Conservation (phyloP, 2,113 vertebrate genomes). For the Acrocephalus arundinaceus region DNA sequence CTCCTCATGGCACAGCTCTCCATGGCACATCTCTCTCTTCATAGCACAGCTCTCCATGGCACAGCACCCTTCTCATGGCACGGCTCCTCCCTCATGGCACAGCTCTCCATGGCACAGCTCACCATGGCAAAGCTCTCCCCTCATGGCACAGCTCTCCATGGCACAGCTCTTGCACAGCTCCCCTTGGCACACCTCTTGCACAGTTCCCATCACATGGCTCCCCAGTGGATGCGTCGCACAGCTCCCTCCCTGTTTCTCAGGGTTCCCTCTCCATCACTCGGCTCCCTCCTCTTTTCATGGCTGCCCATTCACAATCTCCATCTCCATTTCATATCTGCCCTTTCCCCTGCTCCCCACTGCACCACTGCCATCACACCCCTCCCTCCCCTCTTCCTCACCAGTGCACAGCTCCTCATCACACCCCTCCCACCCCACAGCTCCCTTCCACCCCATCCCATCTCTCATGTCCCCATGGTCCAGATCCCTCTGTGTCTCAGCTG, state of each 20-base stretch:
- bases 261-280: not conserved
- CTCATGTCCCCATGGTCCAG: not conserved
- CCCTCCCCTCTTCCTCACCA: not conserved
- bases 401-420: not conserved
- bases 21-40: not conserved
- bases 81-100: not conserved
- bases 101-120: not conserved
- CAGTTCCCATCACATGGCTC: not conserved
- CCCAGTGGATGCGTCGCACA: fast-evolving
- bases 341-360: fast-evolving
- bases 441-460: too few relatives aligned
- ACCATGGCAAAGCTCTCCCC: not conserved
- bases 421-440: not conserved
- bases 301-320: fast-evolving
- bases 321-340: not conserved
- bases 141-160: not conserved
- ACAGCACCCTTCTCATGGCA: too few relatives aligned
- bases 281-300: not conserved
- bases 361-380: not conserved
- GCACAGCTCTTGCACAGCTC: fast-evolving
- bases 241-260: not conserved
- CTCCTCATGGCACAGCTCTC: not conserved
- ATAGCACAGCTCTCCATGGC: not conserved
- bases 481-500: not conserved
- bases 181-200: fast-evolving